A percentile compares a stretch with the other conserved stretches of the same genome.
phyloP scores from a whole-genome alignment of 2,888 invertebrate genomes.

The Polyploca ridens region DNA sequence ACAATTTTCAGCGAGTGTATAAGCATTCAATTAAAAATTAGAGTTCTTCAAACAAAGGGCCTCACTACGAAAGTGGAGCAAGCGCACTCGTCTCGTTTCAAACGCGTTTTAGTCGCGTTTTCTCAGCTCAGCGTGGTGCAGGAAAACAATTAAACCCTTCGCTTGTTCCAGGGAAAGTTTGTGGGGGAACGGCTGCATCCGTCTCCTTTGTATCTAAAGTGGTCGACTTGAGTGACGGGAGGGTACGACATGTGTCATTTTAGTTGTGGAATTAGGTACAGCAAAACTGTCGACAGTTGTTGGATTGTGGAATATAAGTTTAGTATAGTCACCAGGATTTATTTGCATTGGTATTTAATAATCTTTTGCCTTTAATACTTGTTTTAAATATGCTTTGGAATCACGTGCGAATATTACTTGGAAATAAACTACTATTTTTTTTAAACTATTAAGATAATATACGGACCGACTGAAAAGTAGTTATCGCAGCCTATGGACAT shows the following conservation, averaged over 20 bases:
- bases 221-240: slow-evolving; percentile 38
- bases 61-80: slow-evolving; percentile 54
- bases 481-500: too few species aligned
- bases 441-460: too few species aligned
- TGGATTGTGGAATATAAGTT: background rate
- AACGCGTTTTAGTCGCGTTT: slow-evolving; percentile 65
- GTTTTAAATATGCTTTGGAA: background rate
- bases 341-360: background rate
- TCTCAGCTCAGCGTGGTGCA: slow-evolving; percentile 63
- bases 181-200: slow-evolving; percentile 62
- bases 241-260: slow-evolving; percentile 31
- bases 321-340: background rate
- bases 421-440: too few species aligned
- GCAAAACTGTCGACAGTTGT: background rate
- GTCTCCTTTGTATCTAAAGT: slow-evolving; percentile 66
- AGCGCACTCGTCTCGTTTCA: slow-evolving; percentile 44
- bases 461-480: too few species aligned
- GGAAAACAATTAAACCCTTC: slow-evolving; percentile 81
- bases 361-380: background rate
- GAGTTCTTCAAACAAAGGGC: slow-evolving; percentile 65
- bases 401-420: background rate
- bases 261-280: slow-evolving; percentile 1
- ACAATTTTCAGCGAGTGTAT: slow-evolving; percentile 23
- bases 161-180: slow-evolving; percentile 71
- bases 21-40: slow-evolving; percentile 71